These are phyloP conservation scores for Leptinotarsa juncta DNA, from an alignment of 2,888 invertebrate genomes.

Conservation along the genomic window DNA sequence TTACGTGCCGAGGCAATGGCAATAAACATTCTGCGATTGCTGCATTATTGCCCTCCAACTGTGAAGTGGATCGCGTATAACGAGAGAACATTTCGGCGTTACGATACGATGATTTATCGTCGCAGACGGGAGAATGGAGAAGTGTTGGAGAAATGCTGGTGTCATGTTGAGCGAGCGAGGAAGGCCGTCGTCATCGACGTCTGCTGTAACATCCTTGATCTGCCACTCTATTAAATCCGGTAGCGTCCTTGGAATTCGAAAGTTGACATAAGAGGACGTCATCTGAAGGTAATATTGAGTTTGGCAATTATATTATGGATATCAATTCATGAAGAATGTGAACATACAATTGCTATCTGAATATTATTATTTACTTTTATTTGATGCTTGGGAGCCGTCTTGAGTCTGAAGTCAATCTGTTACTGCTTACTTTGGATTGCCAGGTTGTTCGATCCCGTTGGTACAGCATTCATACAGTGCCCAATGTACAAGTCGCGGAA, in stretches of 20 bases:
- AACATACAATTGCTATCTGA: no score
- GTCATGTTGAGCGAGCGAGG: constrained; percentile 8
- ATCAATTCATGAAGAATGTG: no score
- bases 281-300: neutral
- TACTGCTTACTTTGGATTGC: no score
- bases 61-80: constrained; percentile 36
- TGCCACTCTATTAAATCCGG: constrained; percentile 35
- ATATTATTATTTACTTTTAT: no score
- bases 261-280: neutral
- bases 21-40: constrained; percentile 41
- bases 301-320: neutral
- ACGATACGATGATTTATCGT: constrained; percentile 36
- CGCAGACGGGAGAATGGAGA: constrained; percentile 26
- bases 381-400: no score
- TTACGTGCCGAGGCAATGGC: constrained; percentile 25
- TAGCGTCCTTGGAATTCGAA: constrained; percentile 23
- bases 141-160: constrained; percentile 9
- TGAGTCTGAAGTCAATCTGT: no score
- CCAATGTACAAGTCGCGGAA: no score
- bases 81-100: constrained; percentile 33
- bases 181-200: neutral
- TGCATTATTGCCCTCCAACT: constrained; percentile 38
- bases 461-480: no score
- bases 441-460: no score
- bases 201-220: constrained; percentile 27